These are phyloP conservation scores for Lasius platythorax DNA, from an alignment of 2,888 invertebrate genomes.

Conservation along the genomic window DNA sequence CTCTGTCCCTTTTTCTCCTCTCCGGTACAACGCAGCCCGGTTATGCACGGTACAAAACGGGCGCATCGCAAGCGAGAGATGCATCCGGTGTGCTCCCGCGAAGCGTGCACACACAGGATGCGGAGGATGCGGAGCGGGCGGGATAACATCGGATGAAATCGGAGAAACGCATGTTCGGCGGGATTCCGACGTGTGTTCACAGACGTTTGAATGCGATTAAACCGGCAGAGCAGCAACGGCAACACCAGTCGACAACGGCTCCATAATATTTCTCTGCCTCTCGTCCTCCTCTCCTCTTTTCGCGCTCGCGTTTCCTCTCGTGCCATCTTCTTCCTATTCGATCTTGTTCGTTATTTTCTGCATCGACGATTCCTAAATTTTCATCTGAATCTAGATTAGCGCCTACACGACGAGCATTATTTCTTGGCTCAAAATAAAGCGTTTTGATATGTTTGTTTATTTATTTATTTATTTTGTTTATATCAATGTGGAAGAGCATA, in stretches of 20 bases:
- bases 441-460: neutral
- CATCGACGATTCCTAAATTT: neutral
- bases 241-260: constrained; percentile 17
- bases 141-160: constrained; percentile 74
- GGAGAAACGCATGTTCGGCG: constrained; percentile 78
- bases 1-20: constrained; percentile 2
- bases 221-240: constrained; percentile 53
- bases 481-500: neutral
- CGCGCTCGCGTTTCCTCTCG: neutral
- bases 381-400: neutral
- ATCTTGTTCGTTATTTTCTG: neutral
- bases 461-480: neutral
- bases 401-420: neutral
- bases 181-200: constrained; percentile 68
- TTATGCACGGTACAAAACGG: constrained; percentile 60
- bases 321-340: neutral
- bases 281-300: neutral
- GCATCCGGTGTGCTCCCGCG: constrained; percentile 65
- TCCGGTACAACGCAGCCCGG: neutral
- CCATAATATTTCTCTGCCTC: constrained; percentile 24
- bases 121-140: constrained; percentile 29
- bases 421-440: neutral
- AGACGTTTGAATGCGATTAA: constrained; percentile 81
- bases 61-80: constrained; percentile 55
- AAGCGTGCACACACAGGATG: constrained; percentile 55